A percentile compares a stretch with the other conserved stretches of the same genome.
Conservation (phyloP, 2,888 invertebrate genomes). For the Cotesia congregata region DNA sequence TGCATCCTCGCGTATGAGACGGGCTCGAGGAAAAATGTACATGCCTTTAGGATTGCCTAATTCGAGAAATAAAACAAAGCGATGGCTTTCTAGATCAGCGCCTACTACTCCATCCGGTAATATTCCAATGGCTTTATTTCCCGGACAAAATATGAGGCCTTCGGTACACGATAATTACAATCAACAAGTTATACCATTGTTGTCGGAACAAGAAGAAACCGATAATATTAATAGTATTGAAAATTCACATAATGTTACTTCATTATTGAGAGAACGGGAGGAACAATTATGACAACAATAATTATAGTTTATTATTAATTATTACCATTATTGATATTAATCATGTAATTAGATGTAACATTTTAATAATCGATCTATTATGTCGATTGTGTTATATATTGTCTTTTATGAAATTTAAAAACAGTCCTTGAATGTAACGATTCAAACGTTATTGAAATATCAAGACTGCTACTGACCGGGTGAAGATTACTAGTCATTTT, state of each 20-base stretch:
- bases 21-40: slow-evolving; percentile 71
- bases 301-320: not conserved
- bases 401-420: slow-evolving; percentile 27
- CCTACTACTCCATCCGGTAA: slow-evolving; percentile 84
- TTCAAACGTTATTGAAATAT: slow-evolving; percentile 35
- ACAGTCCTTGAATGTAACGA: slow-evolving; percentile 22
- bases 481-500: slow-evolving; percentile 9
- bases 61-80: slow-evolving; percentile 62
- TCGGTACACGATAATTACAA: slow-evolving; percentile 59
- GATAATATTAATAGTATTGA: slow-evolving; percentile 53
- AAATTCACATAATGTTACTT: slow-evolving; percentile 44
- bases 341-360: not conserved
- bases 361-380: slow-evolving; percentile 17
- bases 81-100: slow-evolving; percentile 83
- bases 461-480: slow-evolving; percentile 46
- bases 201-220: slow-evolving; percentile 66
- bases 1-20: slow-evolving; percentile 54
- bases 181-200: slow-evolving; percentile 64
- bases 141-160: slow-evolving; percentile 68
- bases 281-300: slow-evolving; percentile 51
- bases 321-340: not conserved
- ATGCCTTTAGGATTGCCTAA: slow-evolving; percentile 68
- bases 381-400: slow-evolving; percentile 33
- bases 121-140: slow-evolving; percentile 78
- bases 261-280: slow-evolving; percentile 53